Evolutionary conservation across 2,888 invertebrate species (phyloP), one percentile per base, ranked within the genome.

Genomic region (Campoplex nolae): DNA sequence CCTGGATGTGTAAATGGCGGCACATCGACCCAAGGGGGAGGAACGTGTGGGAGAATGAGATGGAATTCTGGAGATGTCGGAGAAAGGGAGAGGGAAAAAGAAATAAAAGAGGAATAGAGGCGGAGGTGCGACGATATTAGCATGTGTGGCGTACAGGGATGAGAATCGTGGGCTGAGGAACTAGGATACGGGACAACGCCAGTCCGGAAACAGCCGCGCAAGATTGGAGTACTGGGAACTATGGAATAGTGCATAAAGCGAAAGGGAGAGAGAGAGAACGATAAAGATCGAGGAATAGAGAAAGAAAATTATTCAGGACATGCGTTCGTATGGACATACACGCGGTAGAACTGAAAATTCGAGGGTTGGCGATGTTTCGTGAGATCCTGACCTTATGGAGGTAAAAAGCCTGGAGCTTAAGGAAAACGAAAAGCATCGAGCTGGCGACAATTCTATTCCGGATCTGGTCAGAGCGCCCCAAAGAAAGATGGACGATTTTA

Each of bases 61-160:
- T 54, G 83, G 83, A 86, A 86, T 86, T 86, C 86, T 77, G 80
- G 80, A 83, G 75, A 86, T 83, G 80, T 80, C 80, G 83, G 38
- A 6, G 71, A 35, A 32, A 28, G 73, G 51, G 11, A 18, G 3
- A 42, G 9, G 6, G n/a, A 67, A 83, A 73, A 76, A 79, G 45
- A 71, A 65, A 76, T 38, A 79, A 71, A 67, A 32, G 16, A 6
- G 16, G 73, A 80, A 75, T 75, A 82, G 32, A 65, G 74, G 70
- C 35, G 78, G 68, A 45, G 51, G 58, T 74, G 74, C 32, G 51
- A 75, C 77, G 83, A 86, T 83, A 86, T 86, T 83, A 86, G 83
- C 83, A 86, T 83, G 80, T 80, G 83, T 73, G 58, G 70, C 62
- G 62, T 62, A 48, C 54, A 73, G 56, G 54, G 70, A 76, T 62